A percentile compares a stretch with the other conserved stretches of the same genome.
phyloP scores from a whole-genome alignment of 2,888 invertebrate genomes.

The Boloria selene region DNA sequence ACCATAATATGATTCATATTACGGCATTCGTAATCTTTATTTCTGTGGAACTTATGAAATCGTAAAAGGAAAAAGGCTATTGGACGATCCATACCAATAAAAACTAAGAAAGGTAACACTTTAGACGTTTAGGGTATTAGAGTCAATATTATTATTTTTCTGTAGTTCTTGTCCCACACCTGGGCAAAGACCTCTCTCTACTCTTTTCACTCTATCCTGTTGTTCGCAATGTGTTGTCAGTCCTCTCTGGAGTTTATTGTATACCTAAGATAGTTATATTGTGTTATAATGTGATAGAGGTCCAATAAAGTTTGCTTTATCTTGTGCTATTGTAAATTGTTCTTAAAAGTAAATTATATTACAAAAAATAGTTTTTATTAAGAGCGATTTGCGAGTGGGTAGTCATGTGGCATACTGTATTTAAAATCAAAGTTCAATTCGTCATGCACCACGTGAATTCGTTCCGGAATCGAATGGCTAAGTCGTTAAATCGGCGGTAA shows the following conservation, averaged over 20 bases:
- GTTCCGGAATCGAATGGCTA: slow-evolving; percentile 54
- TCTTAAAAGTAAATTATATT: too few species aligned
- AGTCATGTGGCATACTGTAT: slow-evolving; percentile 29
- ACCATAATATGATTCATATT: slow-evolving; percentile 20
- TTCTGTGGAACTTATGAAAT: slow-evolving; percentile 21
- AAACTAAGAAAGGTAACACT: background rate
- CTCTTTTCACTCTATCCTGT: too few species aligned
- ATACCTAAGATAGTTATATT: too few species aligned
- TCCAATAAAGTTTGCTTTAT: too few species aligned
- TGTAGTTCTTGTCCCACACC: too few species aligned
- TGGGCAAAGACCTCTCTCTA: too few species aligned
- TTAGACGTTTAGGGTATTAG: too few species aligned
- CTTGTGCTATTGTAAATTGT: too few species aligned
- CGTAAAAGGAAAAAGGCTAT: slow-evolving; percentile 23
- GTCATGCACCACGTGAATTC: slow-evolving; percentile 59
- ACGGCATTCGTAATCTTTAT: background rate
- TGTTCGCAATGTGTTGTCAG: too few species aligned
- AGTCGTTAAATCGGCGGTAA: slow-evolving; percentile 52
- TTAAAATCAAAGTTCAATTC: slow-evolving; percentile 54
- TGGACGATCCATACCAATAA: slow-evolving; percentile 18
- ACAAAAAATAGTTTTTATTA: background rate
- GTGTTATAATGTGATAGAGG: too few species aligned
- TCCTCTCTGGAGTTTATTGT: too few species aligned
- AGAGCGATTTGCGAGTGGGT: background rate
- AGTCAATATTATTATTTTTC: too few species aligned